phyloP scores from a whole-genome alignment of 2,888 invertebrate species.

The Ophioninae sp. region DNA sequence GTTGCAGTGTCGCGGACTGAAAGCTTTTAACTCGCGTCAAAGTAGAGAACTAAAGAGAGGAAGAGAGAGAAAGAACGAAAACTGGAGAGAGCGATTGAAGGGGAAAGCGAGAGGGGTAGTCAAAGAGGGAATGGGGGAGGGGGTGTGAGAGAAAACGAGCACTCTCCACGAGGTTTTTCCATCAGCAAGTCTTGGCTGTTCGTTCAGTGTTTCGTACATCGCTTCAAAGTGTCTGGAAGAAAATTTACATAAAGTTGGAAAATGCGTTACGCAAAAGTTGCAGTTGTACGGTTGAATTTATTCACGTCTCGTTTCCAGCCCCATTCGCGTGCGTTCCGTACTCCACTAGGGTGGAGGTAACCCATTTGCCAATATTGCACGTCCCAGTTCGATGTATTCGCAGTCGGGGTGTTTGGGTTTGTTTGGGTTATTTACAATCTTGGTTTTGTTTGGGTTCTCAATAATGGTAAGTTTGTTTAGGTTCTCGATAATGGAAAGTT shows the following conservation, averaged over 20 bases:
- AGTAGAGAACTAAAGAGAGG: constrained; percentile 13
- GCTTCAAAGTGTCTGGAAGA: constrained; percentile 34
- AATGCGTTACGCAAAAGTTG: constrained; percentile 56
- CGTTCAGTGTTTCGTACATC: constrained; percentile 28
- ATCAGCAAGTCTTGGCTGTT: constrained; percentile 24
- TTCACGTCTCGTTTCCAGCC: constrained; percentile 17
- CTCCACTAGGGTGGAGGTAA: constrained; percentile 4
- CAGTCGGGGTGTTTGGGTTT: background rate
- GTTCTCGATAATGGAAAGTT: too few species aligned
- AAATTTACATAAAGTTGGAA: constrained; percentile 47
- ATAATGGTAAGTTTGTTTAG: too few species aligned
- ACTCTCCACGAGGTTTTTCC: constrained; percentile 41
- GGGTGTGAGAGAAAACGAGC: background rate
- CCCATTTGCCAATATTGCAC: constrained; percentile 27
- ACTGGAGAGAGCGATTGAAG: background rate
- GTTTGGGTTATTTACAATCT: too few species aligned
- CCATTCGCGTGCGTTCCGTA: background rate
- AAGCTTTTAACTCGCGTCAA: constrained; percentile 40
- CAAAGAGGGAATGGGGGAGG: background rate
- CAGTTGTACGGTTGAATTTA: constrained; percentile 6
- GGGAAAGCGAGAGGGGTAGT: background rate
- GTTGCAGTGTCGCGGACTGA: constrained; percentile 33
- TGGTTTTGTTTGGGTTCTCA: too few species aligned
- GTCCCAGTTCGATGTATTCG: constrained; percentile 4
- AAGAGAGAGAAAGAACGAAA: constrained; percentile 1